Percentiles rank a stretch among this genome's conserved stretches.
Conservation (phyloP, 2,888 invertebrate genomes). For the Tuberolachnus salignus region DNA sequence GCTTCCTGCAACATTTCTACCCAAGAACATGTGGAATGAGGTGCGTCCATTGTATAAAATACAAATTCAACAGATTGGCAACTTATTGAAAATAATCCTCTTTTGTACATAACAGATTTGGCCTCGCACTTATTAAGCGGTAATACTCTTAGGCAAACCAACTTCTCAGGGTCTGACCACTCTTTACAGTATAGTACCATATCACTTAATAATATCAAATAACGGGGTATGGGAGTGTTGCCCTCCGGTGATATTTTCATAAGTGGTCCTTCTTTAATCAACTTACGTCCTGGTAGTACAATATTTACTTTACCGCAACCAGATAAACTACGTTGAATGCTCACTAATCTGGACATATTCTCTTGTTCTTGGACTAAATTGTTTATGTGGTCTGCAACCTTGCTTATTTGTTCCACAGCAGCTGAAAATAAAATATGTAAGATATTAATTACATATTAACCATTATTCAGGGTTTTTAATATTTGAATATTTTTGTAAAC, state of each 20-base stretch:
- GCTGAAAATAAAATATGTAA: conserved; percentile 63
- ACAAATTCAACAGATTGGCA: conserved; percentile 63
- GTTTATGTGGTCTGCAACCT: conserved; percentile 75
- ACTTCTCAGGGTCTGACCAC: conserved; percentile 68
- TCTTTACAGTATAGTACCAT: conserved; percentile 75
- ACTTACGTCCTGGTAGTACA: conserved; percentile 72
- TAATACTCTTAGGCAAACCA: conserved; percentile 72
- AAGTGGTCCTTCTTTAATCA: conserved; percentile 72
- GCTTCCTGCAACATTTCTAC: conserved; percentile 66
- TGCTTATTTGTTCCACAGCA: conserved; percentile 72
- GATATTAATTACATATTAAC: neutral
- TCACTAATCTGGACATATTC: conserved; percentile 72
- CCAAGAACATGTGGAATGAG: conserved; percentile 68
- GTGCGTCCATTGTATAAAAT: conserved; percentile 58
- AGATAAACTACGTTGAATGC: conserved; percentile 71
- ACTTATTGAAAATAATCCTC: conserved; percentile 69
- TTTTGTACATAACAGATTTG: conserved; percentile 66
- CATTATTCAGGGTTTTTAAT: no score
- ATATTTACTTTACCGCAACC: conserved; percentile 69
- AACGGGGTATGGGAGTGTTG: conserved; percentile 66
- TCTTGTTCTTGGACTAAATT: conserved; percentile 76
- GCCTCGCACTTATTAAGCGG: conserved; percentile 75
- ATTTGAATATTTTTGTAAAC: no score
- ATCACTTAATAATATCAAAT: conserved; percentile 76
- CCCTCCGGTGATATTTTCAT: conserved; percentile 64